A percentile compares a stretch with the other conserved stretches of the same genome.
These are phyloP conservation scores for Acleris sparsana DNA, from an alignment of 2,888 invertebrate species.

Conservation along the genomic window DNA sequence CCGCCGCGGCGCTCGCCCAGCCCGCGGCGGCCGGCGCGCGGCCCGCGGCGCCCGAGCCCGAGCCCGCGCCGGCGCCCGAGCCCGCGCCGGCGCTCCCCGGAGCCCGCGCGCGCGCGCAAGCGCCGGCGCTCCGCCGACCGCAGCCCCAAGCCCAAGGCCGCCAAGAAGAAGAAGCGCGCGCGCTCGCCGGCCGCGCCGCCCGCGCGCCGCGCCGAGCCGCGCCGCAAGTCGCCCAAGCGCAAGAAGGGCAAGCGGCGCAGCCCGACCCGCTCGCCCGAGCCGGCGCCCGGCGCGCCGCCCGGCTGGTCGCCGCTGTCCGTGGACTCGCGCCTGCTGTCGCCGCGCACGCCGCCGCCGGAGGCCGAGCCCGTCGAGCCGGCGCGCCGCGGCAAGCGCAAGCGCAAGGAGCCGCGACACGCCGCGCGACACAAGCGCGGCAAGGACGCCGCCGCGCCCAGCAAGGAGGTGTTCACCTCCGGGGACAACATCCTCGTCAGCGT, in stretches of 20 bases:
- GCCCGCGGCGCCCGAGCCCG: slow-evolving; percentile 24
- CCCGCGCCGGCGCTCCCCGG: slow-evolving; percentile 45
- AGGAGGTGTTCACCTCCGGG: slow-evolving; percentile 95
- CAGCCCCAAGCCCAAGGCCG: slow-evolving; percentile 52
- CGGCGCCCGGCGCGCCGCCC: slow-evolving; percentile 46
- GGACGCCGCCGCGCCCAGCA: slow-evolving; percentile 83
- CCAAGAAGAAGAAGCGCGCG: slow-evolving; percentile 62
- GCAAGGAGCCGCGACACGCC: slow-evolving; percentile 39
- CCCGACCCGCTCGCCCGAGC: slow-evolving; percentile 54
- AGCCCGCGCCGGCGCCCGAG: slow-evolving; percentile 50
- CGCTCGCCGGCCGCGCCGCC: slow-evolving; percentile 51
- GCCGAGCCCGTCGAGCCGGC: slow-evolving; percentile 67
- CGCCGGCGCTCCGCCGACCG: slow-evolving; percentile 53
- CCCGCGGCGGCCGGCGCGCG: slow-evolving; percentile 42
- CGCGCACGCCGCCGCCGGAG: slow-evolving; percentile 85
- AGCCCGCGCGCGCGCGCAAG: slow-evolving; percentile 49
- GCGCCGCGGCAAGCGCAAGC: slow-evolving; percentile 73
- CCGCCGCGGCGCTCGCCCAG: slow-evolving; percentile 50
- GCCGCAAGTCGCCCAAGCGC: slow-evolving; percentile 59
- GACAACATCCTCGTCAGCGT: slow-evolving; percentile 97
- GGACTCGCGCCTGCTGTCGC: slow-evolving; percentile 84
- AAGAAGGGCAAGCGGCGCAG: slow-evolving; percentile 59
- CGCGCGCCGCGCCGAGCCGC: slow-evolving; percentile 48
- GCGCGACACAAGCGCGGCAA: slow-evolving; percentile 44
- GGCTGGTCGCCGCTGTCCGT: slow-evolving; percentile 52